Percentiles rank a stretch among this genome's conserved stretches.
Conservation (phyloP, 1,140 invertebrate species). For the Eufriesea mexicana region DNA sequence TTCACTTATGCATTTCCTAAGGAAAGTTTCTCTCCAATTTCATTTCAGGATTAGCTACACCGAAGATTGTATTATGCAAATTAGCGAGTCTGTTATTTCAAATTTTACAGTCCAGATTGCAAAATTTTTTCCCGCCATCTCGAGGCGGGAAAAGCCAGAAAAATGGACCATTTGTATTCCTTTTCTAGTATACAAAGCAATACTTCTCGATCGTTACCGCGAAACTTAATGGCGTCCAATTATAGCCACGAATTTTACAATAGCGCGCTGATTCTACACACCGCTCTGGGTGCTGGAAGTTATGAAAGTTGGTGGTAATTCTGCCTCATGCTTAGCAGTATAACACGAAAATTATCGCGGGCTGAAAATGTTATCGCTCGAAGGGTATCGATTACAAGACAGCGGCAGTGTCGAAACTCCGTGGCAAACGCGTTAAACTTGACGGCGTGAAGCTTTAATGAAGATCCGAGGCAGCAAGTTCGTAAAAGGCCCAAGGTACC, state of each 20-base stretch:
- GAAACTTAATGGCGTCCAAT: background rate
- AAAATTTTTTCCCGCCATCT: background rate
- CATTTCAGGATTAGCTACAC: no score
- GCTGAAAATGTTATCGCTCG: background rate
- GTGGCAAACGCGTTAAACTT: background rate
- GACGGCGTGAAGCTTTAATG: background rate
- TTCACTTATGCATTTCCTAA: no score
- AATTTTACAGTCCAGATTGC: background rate
- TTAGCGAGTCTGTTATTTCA: background rate
- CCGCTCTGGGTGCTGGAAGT: background rate
- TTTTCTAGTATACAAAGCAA: background rate
- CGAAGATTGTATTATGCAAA: no score
- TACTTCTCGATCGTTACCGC: background rate
- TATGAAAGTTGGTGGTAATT: background rate
- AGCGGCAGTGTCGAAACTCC: conserved; percentile 1
- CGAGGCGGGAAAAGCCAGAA: background rate
- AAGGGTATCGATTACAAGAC: conserved; percentile 16
- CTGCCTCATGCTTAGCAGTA: background rate
- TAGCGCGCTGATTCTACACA: background rate
- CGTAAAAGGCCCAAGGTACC: background rate
- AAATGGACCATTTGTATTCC: background rate
- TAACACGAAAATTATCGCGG: background rate
- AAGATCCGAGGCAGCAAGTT: background rate
- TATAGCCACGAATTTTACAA: background rate
- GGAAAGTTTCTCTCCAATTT: no score